Evolutionary conservation across 2,888 invertebrate species (phyloP).

Genomic region (Pheosia tremula): DNA sequence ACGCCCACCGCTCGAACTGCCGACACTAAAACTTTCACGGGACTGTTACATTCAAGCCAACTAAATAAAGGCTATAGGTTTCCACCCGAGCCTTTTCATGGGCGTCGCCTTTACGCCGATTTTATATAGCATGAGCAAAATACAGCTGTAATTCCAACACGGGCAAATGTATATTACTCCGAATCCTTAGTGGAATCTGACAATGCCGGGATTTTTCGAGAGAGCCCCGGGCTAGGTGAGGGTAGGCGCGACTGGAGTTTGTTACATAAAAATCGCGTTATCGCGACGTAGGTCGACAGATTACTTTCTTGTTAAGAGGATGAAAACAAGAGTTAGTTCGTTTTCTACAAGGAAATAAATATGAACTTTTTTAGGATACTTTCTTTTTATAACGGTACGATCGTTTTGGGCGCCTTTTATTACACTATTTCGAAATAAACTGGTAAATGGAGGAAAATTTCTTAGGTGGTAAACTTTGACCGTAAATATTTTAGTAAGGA

Average conservation of each 20-base stretch:
- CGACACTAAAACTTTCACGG: conserved; percentile 76
- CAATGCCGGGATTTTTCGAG: conserved; percentile 77
- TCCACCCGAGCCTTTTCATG: conserved; percentile 66
- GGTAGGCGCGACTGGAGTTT: conserved; percentile 81
- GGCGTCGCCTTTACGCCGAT: conserved; percentile 76
- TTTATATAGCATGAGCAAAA: conserved; percentile 79
- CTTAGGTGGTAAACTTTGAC: conserved; percentile 43
- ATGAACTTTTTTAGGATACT: conserved; percentile 68
- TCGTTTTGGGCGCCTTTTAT: conserved; percentile 60
- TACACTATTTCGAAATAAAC: conserved; percentile 46
- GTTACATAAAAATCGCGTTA: conserved; percentile 84
- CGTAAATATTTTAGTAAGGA: conserved; percentile 43
- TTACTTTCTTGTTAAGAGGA: conserved; percentile 84
- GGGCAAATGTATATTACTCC: conserved; percentile 79
- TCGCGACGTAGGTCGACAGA: conserved; percentile 81
- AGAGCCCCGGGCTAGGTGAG: conserved; percentile 80
- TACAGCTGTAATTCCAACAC: conserved; percentile 79
- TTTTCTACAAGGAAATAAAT: conserved; percentile 75
- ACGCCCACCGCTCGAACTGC: conserved; percentile 52
- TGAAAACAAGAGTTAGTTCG: conserved; percentile 80
- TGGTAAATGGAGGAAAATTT: conserved; percentile 43
- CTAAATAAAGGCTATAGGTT: conserved; percentile 76
- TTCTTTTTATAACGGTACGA: conserved; percentile 57
- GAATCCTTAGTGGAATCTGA: conserved; percentile 79
- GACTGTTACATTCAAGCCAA: conserved; percentile 74